phyloP scores from a whole-genome alignment of 2,797 vertebrate genomes.

The Hippoglossus hippoglossus region DNA sequence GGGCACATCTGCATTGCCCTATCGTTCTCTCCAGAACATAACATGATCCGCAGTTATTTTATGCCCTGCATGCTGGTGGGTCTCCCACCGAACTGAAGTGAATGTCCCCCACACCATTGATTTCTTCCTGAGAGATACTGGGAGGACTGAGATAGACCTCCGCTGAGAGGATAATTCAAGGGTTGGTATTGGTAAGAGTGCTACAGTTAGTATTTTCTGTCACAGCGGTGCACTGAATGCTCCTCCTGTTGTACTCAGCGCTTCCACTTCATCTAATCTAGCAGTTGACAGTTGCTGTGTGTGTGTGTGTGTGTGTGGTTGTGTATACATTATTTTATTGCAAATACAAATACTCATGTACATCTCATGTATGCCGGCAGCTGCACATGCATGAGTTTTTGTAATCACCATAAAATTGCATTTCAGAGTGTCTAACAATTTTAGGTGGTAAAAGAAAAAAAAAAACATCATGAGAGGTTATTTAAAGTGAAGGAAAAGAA shows the following conservation, averaged over 20 bases:
- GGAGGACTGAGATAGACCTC: constrained; percentile 62
- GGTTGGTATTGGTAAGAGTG: constrained; percentile 74
- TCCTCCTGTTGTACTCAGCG: constrained; percentile 55
- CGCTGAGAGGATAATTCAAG: constrained; percentile 79
- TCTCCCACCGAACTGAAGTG: constrained; percentile 38
- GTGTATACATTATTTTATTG: neutral
- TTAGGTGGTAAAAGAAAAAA: neutral
- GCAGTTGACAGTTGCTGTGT: constrained; percentile 44
- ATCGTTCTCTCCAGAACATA: constrained; percentile 20
- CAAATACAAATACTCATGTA: constrained; percentile 2
- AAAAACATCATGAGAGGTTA: neutral
- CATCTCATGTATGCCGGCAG: neutral
- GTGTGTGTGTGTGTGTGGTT: constrained; percentile 10
- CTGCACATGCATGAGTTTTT: constrained; percentile 12
- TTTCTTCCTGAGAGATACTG: constrained; percentile 67
- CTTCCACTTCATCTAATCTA: constrained; percentile 61
- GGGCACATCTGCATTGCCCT: constrained; percentile 17
- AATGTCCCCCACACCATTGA: constrained; percentile 65
- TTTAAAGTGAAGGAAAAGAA: neutral
- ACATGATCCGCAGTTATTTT: constrained; percentile 38
- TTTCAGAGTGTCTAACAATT: neutral
- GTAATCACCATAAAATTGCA: neutral
- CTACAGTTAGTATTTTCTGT: constrained; percentile 73
- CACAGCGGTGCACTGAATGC: constrained; percentile 60
- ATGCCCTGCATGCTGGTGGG: constrained; percentile 45